Base-by-base conservation (phyloP, 2,797 vertebrate species). In the Protosalanx chinensis region DNA sequence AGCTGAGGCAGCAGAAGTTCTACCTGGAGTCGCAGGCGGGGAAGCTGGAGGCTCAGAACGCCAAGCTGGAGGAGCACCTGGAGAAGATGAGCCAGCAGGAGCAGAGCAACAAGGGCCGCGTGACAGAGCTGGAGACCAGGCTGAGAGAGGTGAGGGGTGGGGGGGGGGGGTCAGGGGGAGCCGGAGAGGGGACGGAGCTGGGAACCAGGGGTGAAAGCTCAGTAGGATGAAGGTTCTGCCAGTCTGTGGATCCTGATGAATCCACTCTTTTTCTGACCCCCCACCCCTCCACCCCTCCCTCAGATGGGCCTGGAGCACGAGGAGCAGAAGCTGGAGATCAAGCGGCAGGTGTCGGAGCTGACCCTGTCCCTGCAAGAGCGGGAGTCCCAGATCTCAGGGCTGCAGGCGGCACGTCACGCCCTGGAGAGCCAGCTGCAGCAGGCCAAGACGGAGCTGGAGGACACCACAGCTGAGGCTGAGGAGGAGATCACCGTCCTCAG, bases 401-500 rank as follows among this genome's bases (percentile, higher is more conserved):
- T 97, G 75, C 96, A 98, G 86, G 93, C 95, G 0, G 92, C 96
- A 6, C 93, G 96, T 2, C 94, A 92, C 0, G 90, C 95, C n/a
- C 87, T 98, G 86, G 97, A 99, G 87, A 94, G 75, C 76, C 96
- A 98, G 64, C 95, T 99, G 12, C 95, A 94, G 0, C 95, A 96
- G 77, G 95, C 97, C 60, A 98, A 97, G 91, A 96, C 95, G 0
- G 97, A 99, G 84, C 91, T 99, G 78, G 97, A 99, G 78, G 96
- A 98, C 77, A 98, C 96, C 0, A 99, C 97, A 0, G 96, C 97
- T 0, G 96, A 98, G 75, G 97, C 97, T 0, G 97, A 98, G 79
- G 97, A 99, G 73, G 97, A 98, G 91, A 98, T 99, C 78, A 96
- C 96, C 23, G 96, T 96, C 0, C 94, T 98, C 77, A 93, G 96